Base-by-base conservation (phyloP, 2,113 vertebrate genomes). In the Mesembrinibis cayennensis region DNA sequence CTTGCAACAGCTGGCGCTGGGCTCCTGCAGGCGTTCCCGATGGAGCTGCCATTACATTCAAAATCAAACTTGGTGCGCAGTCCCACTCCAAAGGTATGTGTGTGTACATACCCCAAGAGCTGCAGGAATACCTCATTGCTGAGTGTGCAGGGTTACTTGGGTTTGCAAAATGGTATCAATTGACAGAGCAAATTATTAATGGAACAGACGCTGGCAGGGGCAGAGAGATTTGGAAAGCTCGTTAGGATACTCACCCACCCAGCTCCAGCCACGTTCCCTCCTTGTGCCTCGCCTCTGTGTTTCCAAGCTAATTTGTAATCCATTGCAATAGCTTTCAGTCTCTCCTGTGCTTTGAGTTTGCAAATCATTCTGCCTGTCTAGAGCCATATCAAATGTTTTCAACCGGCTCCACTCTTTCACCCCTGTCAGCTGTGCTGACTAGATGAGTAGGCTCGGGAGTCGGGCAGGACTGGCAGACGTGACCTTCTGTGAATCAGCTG, bases 281-380 rank as follows among this genome's bases (percentile, higher is more conserved):
- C 70, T 94, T 4, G 1, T 11, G 18, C 55, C 49, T 91, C 14
- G 19, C 0, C 10, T 63, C 70, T 45, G 27, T 62, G 25, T 61
- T 93, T 92, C 90, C 55, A 22, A 65, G 59, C 71, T 97, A 30
- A 95, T 96, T 90, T 93, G 76, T 76, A 96, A 88, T 72, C 93
- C 55, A 2, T 13, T 76, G 87, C 86, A 90, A 66, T 34, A 90
- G 78, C 55, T 87, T 83, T 70, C 91, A 45, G 49, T 55, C 73
- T 79, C 76, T 86, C 66, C 55, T 72, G 74, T n/a, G 73, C 85
- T 95, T 70, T 50, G 52, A 83, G 62, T 73, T 66, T 95, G 58
- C 65, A 91, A 61, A 91, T 95, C 89, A 90, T 55, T 6, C 78
- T 93, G 92, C 59, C 89, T 82, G 92, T 93, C 95, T 88, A 81